Evolutionary conservation across 1,140 invertebrate genomes (phyloP).

Genomic region (Acromyrmex heyeri): DNA sequence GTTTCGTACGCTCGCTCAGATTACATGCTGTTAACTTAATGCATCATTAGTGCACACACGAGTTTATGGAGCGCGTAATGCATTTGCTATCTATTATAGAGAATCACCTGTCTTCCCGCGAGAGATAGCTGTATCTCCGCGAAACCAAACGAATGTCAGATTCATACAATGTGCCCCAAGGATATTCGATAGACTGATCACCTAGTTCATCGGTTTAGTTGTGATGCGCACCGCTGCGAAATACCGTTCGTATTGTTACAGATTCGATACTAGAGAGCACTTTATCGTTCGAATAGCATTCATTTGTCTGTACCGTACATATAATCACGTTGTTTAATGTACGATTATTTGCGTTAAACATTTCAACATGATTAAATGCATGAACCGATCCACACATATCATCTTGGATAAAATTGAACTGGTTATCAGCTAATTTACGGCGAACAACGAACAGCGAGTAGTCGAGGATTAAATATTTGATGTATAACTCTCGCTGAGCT

Average conservation of each 20-base stretch:
- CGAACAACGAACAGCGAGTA: constrained; percentile 38
- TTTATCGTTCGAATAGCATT: constrained; percentile 48
- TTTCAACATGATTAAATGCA: constrained; percentile 59
- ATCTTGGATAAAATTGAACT: constrained; percentile 60
- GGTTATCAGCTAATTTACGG: constrained; percentile 51
- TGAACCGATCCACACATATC: constrained; percentile 38
- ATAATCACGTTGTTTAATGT: constrained; percentile 54
- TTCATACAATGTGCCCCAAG: constrained; percentile 64
- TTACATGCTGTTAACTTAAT: constrained; percentile 49
- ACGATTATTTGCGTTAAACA: constrained; percentile 59
- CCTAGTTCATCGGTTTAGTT: constrained; percentile 57
- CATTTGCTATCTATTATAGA: constrained; percentile 45
- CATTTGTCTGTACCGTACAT: constrained; percentile 22
- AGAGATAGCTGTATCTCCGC: constrained; percentile 38
- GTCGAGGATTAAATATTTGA: constrained; percentile 45
- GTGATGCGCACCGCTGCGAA: constrained; percentile 15
- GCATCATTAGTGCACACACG: constrained; percentile 42
- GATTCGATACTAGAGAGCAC: constrained; percentile 28
- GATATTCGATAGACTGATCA: constrained; percentile 73
- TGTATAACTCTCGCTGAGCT: background rate
- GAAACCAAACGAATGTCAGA: constrained; percentile 70
- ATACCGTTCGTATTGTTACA: constrained; percentile 30
- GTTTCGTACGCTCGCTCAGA: constrained; percentile 20
- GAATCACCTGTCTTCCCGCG: constrained; percentile 64
- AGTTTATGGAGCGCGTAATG: constrained; percentile 55